Conservation (phyloP, 2,888 invertebrate species). For the Drosophila atroscutellata region DNA sequence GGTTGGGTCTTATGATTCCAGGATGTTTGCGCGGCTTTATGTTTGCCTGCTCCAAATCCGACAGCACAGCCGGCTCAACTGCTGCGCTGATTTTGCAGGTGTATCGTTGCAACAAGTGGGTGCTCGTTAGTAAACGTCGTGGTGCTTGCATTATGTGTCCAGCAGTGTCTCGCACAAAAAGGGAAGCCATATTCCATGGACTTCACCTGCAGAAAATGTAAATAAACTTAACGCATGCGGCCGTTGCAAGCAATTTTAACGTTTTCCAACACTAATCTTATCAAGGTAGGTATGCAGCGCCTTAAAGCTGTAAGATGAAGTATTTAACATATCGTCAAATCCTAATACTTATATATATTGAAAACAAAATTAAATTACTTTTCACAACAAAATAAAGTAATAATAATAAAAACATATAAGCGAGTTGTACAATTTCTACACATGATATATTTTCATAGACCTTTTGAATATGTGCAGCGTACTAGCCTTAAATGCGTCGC, state of each 20-base stretch:
- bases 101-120: constrained; percentile 50
- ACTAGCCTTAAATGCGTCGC: constrained; percentile 7
- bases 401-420: neutral
- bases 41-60: constrained; percentile 72
- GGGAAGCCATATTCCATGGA: constrained; percentile 27
- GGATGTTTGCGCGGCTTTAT: constrained; percentile 90
- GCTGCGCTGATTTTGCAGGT: constrained; percentile 82
- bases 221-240: constrained; percentile 46
- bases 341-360: neutral
- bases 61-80: constrained; percentile 65
- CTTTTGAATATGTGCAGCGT: constrained; percentile 14
- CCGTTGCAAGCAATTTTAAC: constrained; percentile 12
- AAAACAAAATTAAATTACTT: neutral
- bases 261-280: constrained; percentile 26
- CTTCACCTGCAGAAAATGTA: constrained; percentile 11
- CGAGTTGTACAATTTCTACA: neutral
- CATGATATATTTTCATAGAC: neutral
- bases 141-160: constrained; percentile 25
- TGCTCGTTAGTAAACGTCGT: constrained; percentile 35
- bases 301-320: too few species aligned
- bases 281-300: neutral
- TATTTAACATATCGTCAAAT: too few species aligned
- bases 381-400: neutral
- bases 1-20: constrained; percentile 87
- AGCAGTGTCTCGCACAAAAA: constrained; percentile 28